Conservation (phyloP, 2,797 vertebrate species). For the Chelmon rostratus region DNA sequence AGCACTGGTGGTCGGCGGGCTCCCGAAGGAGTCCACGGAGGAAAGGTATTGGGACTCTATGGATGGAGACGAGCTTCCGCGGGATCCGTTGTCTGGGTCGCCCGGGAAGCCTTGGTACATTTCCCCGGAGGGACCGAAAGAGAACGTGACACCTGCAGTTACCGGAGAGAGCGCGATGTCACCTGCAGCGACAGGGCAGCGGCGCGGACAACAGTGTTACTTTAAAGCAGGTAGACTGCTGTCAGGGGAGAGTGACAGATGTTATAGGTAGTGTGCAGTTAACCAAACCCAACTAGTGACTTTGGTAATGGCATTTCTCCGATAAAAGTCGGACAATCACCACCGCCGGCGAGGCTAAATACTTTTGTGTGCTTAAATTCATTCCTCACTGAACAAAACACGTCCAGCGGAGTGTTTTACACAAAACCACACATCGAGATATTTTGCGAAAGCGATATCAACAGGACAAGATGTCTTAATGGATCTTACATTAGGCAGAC, state of each 20-base stretch:
- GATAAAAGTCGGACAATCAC: not conserved
- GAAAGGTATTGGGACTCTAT: constrained; percentile 97
- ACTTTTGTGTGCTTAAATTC: not conserved
- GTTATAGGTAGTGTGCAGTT: constrained; percentile 22
- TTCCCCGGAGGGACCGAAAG: constrained; percentile 87
- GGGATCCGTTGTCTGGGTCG: constrained; percentile 95
- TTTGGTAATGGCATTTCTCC: not conserved
- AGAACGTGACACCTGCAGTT: constrained; percentile 79
- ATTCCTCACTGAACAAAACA: not conserved
- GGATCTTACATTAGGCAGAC: not conserved
- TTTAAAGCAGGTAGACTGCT: constrained; percentile 33
- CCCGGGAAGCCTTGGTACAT: constrained; percentile 98
- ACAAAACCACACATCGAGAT: too few species aligned
- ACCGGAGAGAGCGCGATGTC: constrained; percentile 75
- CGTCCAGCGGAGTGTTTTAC: not conserved
- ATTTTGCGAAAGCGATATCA: not conserved
- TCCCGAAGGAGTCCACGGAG: constrained; percentile 97
- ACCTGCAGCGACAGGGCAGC: constrained; percentile 76
- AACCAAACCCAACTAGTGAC: not conserved
- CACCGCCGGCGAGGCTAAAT: not conserved
- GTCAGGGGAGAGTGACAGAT: constrained; percentile 40
- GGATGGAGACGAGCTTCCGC: constrained; percentile 95
- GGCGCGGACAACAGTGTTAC: constrained; percentile 65
- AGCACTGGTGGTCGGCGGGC: constrained; percentile 91
- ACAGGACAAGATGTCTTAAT: not conserved